Evolutionary conservation across 2,113 vertebrate species (phyloP).

Genomic region (Chrysochloris asiatica): DNA sequence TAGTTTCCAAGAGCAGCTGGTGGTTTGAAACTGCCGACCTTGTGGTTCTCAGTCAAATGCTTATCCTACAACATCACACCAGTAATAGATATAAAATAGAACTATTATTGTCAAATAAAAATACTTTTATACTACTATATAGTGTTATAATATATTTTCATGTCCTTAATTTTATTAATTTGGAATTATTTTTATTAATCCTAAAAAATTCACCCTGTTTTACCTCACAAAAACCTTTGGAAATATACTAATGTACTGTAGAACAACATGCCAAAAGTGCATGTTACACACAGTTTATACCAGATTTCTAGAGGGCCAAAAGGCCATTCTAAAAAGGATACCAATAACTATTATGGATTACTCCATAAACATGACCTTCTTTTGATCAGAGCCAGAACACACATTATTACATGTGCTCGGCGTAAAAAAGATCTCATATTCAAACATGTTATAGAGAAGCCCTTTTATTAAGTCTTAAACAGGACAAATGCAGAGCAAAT

Average conservation of each 20-base stretch:
- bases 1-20: too few relatives aligned
- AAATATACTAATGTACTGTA: not conserved
- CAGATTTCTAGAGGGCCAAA: not conserved
- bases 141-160: not conserved
- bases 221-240: slow-evolving; percentile 35
- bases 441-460: too few relatives aligned
- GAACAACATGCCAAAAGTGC: not conserved
- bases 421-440: too few relatives aligned
- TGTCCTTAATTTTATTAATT: not conserved
- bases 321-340: not conserved
- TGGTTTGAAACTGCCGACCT: too few relatives aligned
- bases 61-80: too few relatives aligned
- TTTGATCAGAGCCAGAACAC: not conserved
- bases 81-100: not conserved
- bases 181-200: not conserved
- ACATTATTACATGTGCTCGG: too few relatives aligned
- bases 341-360: not conserved
- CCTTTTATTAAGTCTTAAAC: too few relatives aligned
- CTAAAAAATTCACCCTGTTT: not conserved
- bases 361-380: not conserved
- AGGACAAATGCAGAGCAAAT: too few relatives aligned
- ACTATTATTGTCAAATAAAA: not conserved
- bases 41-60: too few relatives aligned
- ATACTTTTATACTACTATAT: not conserved
- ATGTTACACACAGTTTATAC: not conserved